Base-by-base conservation (phyloP, 2,797 vertebrate species). In the Centropyge bicolor region DNA sequence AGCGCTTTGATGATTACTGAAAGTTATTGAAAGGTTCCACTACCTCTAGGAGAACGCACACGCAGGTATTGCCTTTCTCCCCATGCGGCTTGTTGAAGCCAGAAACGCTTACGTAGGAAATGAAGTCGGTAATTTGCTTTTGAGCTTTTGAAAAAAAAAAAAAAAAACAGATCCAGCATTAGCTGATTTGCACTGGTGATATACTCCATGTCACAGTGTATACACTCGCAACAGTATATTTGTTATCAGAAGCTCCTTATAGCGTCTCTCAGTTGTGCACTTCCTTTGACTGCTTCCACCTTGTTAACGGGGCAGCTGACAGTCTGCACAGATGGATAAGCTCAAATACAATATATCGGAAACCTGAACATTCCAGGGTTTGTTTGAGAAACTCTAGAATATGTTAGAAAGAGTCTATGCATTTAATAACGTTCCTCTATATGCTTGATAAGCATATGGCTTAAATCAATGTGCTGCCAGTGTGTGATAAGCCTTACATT, bases 401-500 rank as follows among this genome's bases (percentile, higher is more conserved):
- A 73, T 74, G 70, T 89, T 59, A 20, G 61, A 85, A 77, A 78
- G 68, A 88, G 62, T 70, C 56, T 60, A 22, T 74, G 81, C 74
- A 80, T 92, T 91, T 91, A 88, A 88, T 88, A 80, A 75, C 60
- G 70, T 79, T 87, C 81, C 85, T 90, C 84, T 81, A 81, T 83
- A 72, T 80, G 77, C 79, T 88, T 82, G 91, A 93, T 94, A 92
- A 91, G 83, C 85, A 81, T 63, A 66, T 73, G 84, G 89, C 87
- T 85, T 88, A 86, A 91, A 93, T 93, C 90, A 88, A 81, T 83
- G 86, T 52, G 49, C 86, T 88, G 84, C 66, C 10, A 89, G 74
- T 86, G 80, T 85, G 87, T 86, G 91, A 93, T 93, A 94, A 93
- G 93, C 82, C 85, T 65, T 54, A 71, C 74, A 62, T 89, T 89